Conservation (phyloP, 2,113 vertebrate genomes). For the Gymnocephalus cernua region DNA sequence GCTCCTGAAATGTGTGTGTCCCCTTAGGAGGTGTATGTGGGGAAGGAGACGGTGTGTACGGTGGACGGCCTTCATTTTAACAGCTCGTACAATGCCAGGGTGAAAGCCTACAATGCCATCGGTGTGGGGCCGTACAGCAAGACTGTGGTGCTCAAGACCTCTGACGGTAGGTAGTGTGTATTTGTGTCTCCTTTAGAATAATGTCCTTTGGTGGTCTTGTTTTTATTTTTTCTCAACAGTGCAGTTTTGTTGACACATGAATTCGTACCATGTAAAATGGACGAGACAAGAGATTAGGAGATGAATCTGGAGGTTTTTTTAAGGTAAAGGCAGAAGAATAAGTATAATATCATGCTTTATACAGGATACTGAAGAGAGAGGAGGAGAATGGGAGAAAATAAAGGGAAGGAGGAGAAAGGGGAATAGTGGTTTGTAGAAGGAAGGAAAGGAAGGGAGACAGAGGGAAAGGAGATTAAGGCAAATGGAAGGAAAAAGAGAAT, state of each 20-base stretch:
- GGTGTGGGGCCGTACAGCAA: slow-evolving; percentile 97
- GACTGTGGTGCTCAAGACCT: slow-evolving; percentile 95
- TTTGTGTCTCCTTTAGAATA: neutral
- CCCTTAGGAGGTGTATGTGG: slow-evolving; percentile 95
- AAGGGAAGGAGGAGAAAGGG: neutral
- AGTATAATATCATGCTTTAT: neutral
- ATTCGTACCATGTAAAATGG: neutral
- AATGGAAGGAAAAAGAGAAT: neutral
- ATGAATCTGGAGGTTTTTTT: neutral
- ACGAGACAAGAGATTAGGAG: neutral
- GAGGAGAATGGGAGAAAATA: neutral
- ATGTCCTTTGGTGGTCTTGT: neutral
- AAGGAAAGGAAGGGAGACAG: neutral
- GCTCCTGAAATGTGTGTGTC: slow-evolving; percentile 1
- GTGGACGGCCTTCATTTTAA: slow-evolving; percentile 99
- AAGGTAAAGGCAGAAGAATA: neutral
- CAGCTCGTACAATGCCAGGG: slow-evolving; percentile 96
- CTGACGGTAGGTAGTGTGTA: slow-evolving; percentile 84
- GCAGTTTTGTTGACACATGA: neutral
- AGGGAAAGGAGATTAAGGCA: neutral
- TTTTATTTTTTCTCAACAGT: neutral
- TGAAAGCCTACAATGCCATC: slow-evolving; percentile 94
- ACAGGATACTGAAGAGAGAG: neutral
- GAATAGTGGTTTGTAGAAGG: neutral
- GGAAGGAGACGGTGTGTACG: slow-evolving; percentile 97